Base-by-base conservation (phyloP, 2,888 invertebrate species). In the Aleiodes alternator region DNA sequence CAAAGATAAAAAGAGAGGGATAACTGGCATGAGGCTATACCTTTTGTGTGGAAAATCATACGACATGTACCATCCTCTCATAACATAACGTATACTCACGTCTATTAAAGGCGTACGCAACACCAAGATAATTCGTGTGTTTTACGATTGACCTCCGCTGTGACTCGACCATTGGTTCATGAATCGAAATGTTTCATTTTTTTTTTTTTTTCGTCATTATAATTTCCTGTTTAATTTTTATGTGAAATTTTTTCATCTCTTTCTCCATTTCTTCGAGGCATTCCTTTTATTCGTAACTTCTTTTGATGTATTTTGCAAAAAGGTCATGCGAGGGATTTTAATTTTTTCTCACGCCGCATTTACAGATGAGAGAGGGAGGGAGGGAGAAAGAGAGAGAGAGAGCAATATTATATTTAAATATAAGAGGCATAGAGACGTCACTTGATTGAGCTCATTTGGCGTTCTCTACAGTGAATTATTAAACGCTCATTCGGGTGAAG, bases 1-100 rank as follows among this genome's bases (percentile, higher is more conserved):
- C 34, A 61, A 38, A 34, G 61, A 61, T 38, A 61, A n/a, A 38
- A 14, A 34, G 61, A 16, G 76, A 53, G 23, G 16, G 31, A 43
- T 48, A 64, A 64, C 64, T 48, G 16, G 71, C 70, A 9, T 72
- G 71, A 71, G 43, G 56, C 76, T 77, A 61, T 76, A 69, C 70
- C 76, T 57, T 75, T 69, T 50, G 72, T 50, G 72, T 72, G 70
- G 56, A 29, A 95, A 95, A 96, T 82, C 93, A 92, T 70, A 95
- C 93, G 76, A 92, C 92, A 80, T 92, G 69, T 74, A 66, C 64
- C 70, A 61, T 77, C 75, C 59, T 91, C 68, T 91, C 82, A 84
- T 83, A 83, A 43, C 43, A 23, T 23, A 43, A 34, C 34, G 34
- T 43, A 43, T 43, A 43, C 11, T 83, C 85, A 84, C 86, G 85